Evolutionary conservation across 2,113 vertebrate species (phyloP).

Genomic region (Sinocyclocheilus rhinocerous): DNA sequence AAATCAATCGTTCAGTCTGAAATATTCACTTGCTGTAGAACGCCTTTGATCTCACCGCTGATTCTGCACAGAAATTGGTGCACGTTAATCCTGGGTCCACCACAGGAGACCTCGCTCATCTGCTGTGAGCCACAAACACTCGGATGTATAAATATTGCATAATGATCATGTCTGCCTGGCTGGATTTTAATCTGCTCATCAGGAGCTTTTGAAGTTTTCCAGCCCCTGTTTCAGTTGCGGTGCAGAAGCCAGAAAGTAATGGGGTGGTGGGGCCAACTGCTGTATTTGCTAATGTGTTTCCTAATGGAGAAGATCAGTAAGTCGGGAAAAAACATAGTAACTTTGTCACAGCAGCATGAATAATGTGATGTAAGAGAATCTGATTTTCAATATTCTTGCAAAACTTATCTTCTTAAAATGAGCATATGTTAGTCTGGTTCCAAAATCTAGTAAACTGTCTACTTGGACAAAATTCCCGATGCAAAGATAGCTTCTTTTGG

Average conservation of each 20-base stretch:
- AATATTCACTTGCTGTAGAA: slow-evolving; percentile 61
- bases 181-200: slow-evolving; percentile 61
- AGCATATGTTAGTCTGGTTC: background rate
- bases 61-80: slow-evolving; percentile 66
- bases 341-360: background rate
- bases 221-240: slow-evolving; percentile 60
- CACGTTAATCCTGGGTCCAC: slow-evolving; percentile 71
- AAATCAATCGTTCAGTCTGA: slow-evolving; percentile 63
- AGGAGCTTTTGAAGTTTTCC: slow-evolving; percentile 39
- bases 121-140: slow-evolving; percentile 59
- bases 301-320: slow-evolving; percentile 20
- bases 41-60: slow-evolving; percentile 71
- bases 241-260: slow-evolving; percentile 23
- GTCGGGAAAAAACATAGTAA: background rate
- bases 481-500: background rate
- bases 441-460: background rate
- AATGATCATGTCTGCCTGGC: slow-evolving; percentile 51
- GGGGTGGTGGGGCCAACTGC: slow-evolving; percentile 14
- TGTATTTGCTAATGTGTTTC: slow-evolving; percentile 32
- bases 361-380: background rate
- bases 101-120: slow-evolving; percentile 70
- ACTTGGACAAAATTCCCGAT: background rate
- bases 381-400: background rate
- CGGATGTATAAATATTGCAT: slow-evolving; percentile 68
- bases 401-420: background rate